These are phyloP conservation scores for Oreocharis arfaki DNA, from an alignment of 2,113 vertebrate species.

Conservation along the genomic window DNA sequence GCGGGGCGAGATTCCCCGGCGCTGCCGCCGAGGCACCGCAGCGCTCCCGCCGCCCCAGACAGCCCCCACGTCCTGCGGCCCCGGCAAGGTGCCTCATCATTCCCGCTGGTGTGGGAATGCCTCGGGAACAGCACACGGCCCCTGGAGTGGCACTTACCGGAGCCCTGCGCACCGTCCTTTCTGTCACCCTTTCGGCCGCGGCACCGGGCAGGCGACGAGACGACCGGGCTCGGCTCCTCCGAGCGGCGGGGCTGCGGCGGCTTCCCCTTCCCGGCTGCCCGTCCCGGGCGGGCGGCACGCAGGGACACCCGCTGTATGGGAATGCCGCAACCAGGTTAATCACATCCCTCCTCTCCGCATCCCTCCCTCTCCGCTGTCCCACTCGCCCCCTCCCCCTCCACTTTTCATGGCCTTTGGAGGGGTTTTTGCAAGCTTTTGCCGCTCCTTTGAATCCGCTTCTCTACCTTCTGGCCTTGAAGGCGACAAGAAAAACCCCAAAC, in stretches of 20 bases:
- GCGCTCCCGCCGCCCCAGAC: not conserved
- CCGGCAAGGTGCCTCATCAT: not conserved
- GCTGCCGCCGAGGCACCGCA: not conserved
- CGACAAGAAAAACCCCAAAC: not conserved
- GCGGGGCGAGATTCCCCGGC: not conserved
- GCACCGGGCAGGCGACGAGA: not conserved
- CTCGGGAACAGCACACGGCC: not conserved
- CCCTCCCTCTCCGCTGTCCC: not conserved
- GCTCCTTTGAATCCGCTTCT: slow-evolving; percentile 1
- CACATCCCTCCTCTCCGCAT: not conserved
- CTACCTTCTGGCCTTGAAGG: slow-evolving; percentile 16
- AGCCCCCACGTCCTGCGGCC: not conserved
- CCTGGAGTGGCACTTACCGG: slow-evolving; percentile 63
- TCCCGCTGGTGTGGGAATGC: not conserved
- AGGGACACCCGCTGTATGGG: not conserved
- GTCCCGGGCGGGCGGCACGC: not conserved
- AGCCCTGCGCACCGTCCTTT: not conserved
- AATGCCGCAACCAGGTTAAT: slow-evolving; percentile 1
- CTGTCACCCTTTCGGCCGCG: not conserved
- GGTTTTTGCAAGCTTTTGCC: not conserved
- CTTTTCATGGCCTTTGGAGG: not conserved
- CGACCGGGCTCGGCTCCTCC: not conserved
- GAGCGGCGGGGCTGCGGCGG: not conserved
- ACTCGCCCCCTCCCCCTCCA: not conserved
- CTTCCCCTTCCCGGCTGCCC: not conserved